phyloP scores from a whole-genome alignment of 2,888 invertebrate species.

The Agrilus cyanescens region DNA sequence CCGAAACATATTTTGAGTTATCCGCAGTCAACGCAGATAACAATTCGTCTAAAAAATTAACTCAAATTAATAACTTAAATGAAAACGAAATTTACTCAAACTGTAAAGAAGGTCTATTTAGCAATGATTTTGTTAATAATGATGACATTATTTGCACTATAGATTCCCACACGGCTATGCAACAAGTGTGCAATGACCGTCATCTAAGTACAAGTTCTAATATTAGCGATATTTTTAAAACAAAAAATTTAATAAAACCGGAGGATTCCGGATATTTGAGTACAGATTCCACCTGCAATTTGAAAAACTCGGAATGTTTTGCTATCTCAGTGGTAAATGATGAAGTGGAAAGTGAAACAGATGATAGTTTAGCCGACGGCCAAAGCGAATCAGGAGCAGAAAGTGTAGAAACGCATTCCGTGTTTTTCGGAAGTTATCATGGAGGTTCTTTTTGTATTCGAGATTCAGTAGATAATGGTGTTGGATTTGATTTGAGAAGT shows the following conservation, averaged over 20 bases:
- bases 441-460: conserved; percentile 27
- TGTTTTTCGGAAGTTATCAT: conserved; percentile 66
- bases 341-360: conserved; percentile 51
- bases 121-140: too few relatives aligned
- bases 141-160: too few relatives aligned
- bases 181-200: too few relatives aligned
- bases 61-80: conserved; percentile 10
- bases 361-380: conserved; percentile 64
- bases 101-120: too few relatives aligned
- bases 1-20: too few relatives aligned
- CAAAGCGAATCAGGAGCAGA: conserved; percentile 80
- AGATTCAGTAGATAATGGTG: conserved; percentile 34
- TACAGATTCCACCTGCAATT: conserved; percentile 60
- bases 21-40: too few relatives aligned
- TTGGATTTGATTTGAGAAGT: conserved; percentile 23
- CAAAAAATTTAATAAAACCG: conserved; percentile 22
- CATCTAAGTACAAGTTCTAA: too few relatives aligned
- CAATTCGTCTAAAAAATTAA: too few relatives aligned
- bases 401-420: conserved; percentile 77
- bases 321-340: conserved; percentile 18
- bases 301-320: conserved; percentile 28
- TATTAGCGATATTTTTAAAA: too few relatives aligned
- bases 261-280: conserved; percentile 79
- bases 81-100: too few relatives aligned
- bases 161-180: too few relatives aligned